A percentile compares a stretch with the other conserved stretches of the same genome.
Conservation (phyloP, 2,888 invertebrate species). For the Orchesella flavescens region DNA sequence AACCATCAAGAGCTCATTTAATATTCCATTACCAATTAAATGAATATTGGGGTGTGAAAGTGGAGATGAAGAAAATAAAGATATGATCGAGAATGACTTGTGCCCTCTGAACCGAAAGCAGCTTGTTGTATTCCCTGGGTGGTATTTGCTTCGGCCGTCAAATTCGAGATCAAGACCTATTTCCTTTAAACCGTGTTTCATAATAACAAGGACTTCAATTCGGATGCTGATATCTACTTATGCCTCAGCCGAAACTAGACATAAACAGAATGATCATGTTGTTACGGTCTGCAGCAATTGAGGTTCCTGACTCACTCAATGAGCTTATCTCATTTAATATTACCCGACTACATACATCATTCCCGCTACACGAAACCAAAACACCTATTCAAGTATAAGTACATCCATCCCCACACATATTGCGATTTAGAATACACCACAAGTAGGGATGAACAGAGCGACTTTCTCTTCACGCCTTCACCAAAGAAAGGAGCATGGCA, state of each 20-base stretch:
- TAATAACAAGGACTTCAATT: not conserved
- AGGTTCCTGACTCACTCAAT: no score
- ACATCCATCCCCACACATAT: no score
- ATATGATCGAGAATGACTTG: constrained; percentile 60
- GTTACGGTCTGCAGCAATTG: not conserved
- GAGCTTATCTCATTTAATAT: no score
- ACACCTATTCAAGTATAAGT: no score
- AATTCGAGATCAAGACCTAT: constrained; percentile 32
- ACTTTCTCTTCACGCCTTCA: not conserved
- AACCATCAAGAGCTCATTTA: constrained; percentile 45
- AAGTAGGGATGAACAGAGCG: no score
- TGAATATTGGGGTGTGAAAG: constrained; percentile 59
- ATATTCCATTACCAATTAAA: constrained; percentile 67
- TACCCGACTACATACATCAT: no score
- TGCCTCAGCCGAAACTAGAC: not conserved
- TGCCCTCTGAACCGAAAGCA: constrained; percentile 31
- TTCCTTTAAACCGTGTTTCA: not conserved
- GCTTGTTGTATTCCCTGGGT: constrained; percentile 43
- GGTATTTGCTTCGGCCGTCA: constrained; percentile 42
- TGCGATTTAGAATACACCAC: no score
- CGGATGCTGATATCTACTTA: not conserved
- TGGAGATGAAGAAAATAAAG: constrained; percentile 49
- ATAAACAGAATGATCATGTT: not conserved
- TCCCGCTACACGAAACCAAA: no score
- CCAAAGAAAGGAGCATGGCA: not conserved